Conservation (phyloP, 2,888 invertebrate genomes). For the Synanthedon andrenaeformis region DNA sequence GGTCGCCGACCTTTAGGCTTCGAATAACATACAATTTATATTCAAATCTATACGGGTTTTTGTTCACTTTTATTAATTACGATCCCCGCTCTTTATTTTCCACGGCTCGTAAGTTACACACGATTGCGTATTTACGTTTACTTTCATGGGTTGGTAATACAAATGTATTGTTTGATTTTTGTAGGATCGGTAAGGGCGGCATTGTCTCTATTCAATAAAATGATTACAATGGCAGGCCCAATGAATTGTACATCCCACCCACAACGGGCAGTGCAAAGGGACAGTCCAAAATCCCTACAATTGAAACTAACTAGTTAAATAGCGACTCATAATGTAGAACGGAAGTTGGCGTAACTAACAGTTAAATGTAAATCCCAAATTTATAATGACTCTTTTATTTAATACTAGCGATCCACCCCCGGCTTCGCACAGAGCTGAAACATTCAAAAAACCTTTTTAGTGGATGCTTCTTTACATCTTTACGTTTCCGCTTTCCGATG, state of each 20-base stretch:
- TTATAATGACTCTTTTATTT: neutral
- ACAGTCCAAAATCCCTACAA: constrained; percentile 11
- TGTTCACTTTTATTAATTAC: neutral
- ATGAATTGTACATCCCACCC: constrained; percentile 29
- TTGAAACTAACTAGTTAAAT: neutral
- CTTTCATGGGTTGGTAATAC: constrained; percentile 23
- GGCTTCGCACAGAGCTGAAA: no score
- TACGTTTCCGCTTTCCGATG: no score
- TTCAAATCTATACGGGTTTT: neutral
- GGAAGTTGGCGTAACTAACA: neutral
- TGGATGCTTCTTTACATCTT: no score
- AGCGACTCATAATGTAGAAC: neutral
- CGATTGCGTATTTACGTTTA: constrained; percentile 7
- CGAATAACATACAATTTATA: constrained; percentile 3
- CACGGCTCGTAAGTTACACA: constrained; percentile 5
- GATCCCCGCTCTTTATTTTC: neutral
- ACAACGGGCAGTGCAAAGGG: constrained; percentile 40
- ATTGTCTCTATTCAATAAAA: constrained; percentile 37
- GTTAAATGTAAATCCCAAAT: neutral
- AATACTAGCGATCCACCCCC: neutral
- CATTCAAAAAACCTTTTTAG: no score
- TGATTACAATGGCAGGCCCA: constrained; percentile 37
- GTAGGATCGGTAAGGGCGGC: constrained; percentile 39
- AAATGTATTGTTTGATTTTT: constrained; percentile 33
- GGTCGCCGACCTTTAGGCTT: constrained; percentile 15